Percentiles rank a stretch among this genome's conserved stretches.
These are phyloP conservation scores for Gavia stellata DNA, from an alignment of 2,113 vertebrate genomes.

Conservation along the genomic window DNA sequence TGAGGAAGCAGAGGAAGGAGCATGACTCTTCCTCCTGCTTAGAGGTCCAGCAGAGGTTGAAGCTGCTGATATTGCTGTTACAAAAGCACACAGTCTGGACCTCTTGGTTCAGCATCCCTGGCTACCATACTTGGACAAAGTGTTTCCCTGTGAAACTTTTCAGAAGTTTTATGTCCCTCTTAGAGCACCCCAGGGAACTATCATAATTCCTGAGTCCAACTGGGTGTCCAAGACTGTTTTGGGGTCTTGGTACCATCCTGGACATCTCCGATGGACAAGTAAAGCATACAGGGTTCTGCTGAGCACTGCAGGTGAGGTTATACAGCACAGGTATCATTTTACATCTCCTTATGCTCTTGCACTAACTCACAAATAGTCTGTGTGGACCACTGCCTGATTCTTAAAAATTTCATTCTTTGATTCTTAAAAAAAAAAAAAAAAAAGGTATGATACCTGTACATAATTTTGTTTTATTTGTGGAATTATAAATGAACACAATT, in stretches of 20 bases:
- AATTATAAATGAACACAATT: not conserved
- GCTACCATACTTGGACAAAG: not conserved
- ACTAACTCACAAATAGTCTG: not conserved
- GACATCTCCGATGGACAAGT: not conserved
- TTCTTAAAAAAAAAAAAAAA: not conserved
- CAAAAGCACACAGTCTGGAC: not conserved
- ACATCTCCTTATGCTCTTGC: not conserved
- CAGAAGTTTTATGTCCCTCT: not conserved
- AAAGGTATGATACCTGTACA: not conserved
- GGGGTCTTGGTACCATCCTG: not conserved
- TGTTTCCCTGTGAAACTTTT: not conserved
- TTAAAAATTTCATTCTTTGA: too few relatives aligned
- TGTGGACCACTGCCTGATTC: not conserved
- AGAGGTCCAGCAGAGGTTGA: not conserved
- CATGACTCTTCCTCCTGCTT: not conserved
- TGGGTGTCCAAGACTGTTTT: not conserved
- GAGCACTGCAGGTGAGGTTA: not conserved
- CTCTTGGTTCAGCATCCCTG: not conserved
- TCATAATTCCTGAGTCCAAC: not conserved
- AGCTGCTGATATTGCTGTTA: not conserved
- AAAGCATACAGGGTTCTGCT: not conserved
- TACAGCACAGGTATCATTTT: not conserved
- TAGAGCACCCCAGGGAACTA: not conserved
- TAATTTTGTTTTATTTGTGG: not conserved
- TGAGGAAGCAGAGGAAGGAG: not conserved